Percentiles rank a stretch among this genome's conserved stretches.
These are phyloP conservation scores for Neocloeon triangulifer DNA, from an alignment of 1,140 invertebrate genomes.

Conservation along the genomic window DNA sequence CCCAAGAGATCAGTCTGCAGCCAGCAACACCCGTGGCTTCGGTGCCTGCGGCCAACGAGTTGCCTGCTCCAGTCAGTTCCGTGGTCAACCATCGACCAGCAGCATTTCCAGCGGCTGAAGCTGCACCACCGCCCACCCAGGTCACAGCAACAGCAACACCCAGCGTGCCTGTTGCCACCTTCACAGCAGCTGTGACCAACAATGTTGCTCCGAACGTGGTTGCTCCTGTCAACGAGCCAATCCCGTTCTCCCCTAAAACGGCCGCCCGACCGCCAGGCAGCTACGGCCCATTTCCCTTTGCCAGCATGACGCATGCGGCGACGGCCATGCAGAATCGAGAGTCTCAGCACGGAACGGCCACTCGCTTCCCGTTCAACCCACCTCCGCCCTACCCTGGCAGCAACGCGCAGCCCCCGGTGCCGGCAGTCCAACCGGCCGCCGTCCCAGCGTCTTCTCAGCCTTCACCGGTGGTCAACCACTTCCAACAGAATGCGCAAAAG, in stretches of 20 bases:
- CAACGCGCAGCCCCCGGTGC: constrained; percentile 9
- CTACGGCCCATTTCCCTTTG: constrained; percentile 53
- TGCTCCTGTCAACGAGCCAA: constrained; percentile 15
- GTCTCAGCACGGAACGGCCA: constrained; percentile 6
- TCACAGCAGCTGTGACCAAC: too few species aligned
- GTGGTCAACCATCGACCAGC: too few species aligned
- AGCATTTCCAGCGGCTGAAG: neutral
- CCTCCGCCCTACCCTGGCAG: constrained; percentile 24
- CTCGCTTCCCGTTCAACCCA: constrained; percentile 9
- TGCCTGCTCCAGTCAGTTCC: too few species aligned
- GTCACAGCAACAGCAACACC: neutral
- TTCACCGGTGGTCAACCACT: too few species aligned
- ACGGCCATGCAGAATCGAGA: constrained; percentile 11
- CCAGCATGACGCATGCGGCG: constrained; percentile 71
- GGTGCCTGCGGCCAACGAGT: too few species aligned
- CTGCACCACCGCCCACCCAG: neutral
- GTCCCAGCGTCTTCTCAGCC: neutral
- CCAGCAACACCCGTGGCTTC: constrained; percentile 18
- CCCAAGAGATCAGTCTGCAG: constrained; percentile 51
- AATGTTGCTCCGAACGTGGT: constrained; percentile 20
- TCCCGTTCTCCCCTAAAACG: constrained; percentile 13
- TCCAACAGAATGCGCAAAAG: too few species aligned
- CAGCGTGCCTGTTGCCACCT: constrained; percentile 8
- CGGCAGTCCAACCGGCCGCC: neutral
- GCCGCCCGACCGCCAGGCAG: constrained; percentile 15